Evolutionary conservation across 2,113 vertebrate species (phyloP).

Genomic region (Sceloporus undulatus): DNA sequence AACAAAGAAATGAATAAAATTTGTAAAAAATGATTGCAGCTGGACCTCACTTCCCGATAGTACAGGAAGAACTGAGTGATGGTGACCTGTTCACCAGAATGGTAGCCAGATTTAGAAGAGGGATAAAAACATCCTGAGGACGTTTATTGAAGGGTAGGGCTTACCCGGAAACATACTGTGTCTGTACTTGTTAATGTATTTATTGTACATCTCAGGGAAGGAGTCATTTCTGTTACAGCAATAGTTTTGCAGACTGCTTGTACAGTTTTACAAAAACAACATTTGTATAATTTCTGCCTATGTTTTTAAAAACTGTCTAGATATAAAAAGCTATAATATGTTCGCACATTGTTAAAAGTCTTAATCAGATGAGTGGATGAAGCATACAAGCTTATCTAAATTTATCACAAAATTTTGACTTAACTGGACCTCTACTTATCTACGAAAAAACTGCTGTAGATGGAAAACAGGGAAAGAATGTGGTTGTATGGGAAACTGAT

Average conservation of each 20-base stretch:
- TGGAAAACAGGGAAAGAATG: neutral
- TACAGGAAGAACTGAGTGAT: neutral
- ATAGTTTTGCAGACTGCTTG: neutral
- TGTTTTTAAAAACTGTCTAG: neutral
- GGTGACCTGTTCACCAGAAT: rapidly evolving
- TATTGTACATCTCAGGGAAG: neutral
- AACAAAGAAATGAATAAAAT: neutral
- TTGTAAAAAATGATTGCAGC: conserved; percentile 7
- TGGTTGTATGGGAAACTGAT: neutral
- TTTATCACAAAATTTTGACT: neutral
- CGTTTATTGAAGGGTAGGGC: neutral
- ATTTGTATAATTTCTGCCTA: rapidly evolving
- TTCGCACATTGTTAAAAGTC: neutral
- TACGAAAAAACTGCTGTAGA: neutral
- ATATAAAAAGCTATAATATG: neutral
- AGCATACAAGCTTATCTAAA: neutral
- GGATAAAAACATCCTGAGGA: neutral
- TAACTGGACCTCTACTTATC: neutral
- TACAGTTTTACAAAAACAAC: neutral
- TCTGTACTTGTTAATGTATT: neutral
- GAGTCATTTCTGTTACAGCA: neutral
- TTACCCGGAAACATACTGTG: neutral
- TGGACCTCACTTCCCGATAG: neutral
- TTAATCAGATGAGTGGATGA: neutral
- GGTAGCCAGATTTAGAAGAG: neutral